Conservation (phyloP, 2,797 vertebrate genomes). For the Rhinella marina region DNA sequence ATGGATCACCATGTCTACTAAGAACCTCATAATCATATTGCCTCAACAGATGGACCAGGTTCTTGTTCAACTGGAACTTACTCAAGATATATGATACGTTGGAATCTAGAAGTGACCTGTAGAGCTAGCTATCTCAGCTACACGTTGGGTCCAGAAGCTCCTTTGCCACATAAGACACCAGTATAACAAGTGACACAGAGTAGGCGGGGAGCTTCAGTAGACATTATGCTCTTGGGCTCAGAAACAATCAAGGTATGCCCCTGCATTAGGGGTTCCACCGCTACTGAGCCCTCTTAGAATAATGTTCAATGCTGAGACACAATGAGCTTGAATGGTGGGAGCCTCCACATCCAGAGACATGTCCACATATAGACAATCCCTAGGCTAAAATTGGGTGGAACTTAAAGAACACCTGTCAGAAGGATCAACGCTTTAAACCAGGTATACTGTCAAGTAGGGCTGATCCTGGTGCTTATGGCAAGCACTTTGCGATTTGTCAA, state of each 20-base stretch:
- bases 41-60: neutral
- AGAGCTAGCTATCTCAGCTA: no score
- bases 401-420: neutral
- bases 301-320: neutral
- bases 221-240: neutral
- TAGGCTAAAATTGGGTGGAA: neutral
- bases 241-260: neutral
- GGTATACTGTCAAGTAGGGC: no score
- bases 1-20: neutral
- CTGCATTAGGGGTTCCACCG: neutral
- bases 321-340: neutral
- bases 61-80: neutral
- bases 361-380: neutral
- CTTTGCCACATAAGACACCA: no score
- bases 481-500: constrained; percentile 1
- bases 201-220: neutral
- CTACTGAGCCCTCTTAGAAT: neutral
- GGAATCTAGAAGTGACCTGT: neutral
- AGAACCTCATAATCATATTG: neutral
- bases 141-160: no score
- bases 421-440: no score
- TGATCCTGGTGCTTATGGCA: neutral
- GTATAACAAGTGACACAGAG: no score
- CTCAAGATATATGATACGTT: neutral
- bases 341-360: neutral